phyloP scores from a whole-genome alignment of 2,888 invertebrate species.

The Machimus rusticus region DNA sequence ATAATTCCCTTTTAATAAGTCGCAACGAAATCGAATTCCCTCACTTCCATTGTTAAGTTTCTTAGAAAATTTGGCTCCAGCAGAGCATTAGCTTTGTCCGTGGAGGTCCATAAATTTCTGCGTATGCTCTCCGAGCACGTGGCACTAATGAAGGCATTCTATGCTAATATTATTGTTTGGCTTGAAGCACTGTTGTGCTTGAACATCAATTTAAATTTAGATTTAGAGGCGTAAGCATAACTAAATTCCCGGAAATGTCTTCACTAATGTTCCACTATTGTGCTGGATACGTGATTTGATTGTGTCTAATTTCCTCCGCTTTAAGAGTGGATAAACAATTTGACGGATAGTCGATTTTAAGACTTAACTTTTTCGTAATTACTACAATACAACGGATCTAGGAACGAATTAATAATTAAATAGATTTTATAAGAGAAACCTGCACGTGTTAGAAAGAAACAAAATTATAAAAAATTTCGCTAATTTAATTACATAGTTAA shows the following conservation, averaged over 20 bases:
- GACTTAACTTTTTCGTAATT: too few relatives aligned
- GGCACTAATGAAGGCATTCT: conserved; percentile 16
- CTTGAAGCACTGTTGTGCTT: not conserved
- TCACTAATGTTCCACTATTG: not conserved
- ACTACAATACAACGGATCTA: too few relatives aligned
- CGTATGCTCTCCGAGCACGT: not conserved
- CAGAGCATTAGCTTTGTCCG: not conserved
- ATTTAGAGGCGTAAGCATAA: not conserved
- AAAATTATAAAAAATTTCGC: too few relatives aligned
- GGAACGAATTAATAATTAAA: too few relatives aligned
- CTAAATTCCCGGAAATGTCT: not conserved
- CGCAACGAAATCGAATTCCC: not conserved
- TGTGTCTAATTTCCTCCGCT: not conserved
- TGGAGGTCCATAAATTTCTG: not conserved
- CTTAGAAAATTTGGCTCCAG: not conserved
- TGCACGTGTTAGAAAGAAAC: too few relatives aligned
- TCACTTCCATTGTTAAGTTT: not conserved
- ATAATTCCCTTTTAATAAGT: not conserved
- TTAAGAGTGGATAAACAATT: not conserved
- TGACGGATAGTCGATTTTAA: not conserved
- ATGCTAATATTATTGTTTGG: conserved; percentile 26
- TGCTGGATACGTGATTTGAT: not conserved
- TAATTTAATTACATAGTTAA: not conserved
- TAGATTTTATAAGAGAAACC: too few relatives aligned
- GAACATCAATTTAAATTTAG: conserved; percentile 10